These are phyloP conservation scores for Boloria euphrosyne DNA, from an alignment of 2,888 invertebrate species.

Conservation along the genomic window DNA sequence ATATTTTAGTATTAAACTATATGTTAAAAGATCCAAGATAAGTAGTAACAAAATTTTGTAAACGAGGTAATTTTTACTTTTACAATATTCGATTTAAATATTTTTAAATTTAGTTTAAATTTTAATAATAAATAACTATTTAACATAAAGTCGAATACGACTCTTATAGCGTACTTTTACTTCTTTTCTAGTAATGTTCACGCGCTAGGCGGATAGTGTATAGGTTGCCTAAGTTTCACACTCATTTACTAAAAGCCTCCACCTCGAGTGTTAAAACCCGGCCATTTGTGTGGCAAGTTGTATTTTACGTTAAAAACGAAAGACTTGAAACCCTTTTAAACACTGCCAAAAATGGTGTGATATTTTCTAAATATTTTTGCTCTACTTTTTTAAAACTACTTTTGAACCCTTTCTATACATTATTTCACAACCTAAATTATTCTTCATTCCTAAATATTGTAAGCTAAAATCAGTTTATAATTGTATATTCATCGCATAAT, in stretches of 20 bases:
- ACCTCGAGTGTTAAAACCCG: conserved; percentile 62
- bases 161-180: neutral
- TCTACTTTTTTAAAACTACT: neutral
- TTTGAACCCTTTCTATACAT: neutral
- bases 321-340: conserved; percentile 19
- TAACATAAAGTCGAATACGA: too few species aligned
- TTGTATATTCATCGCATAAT: too few species aligned
- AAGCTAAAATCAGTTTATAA: too few species aligned
- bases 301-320: conserved; percentile 29
- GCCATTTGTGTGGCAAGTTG: conserved; percentile 54
- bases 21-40: too few species aligned
- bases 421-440: too few species aligned
- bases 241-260: conserved; percentile 74
- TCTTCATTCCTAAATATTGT: too few species aligned
- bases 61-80: too few species aligned
- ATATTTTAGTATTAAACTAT: too few species aligned
- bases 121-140: too few species aligned
- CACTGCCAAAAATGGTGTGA: conserved; percentile 3
- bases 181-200: conserved; percentile 2
- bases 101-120: too few species aligned
- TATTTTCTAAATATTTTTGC: neutral
- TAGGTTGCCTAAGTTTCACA: conserved; percentile 51
- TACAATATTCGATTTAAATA: too few species aligned
- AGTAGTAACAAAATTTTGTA: too few species aligned
- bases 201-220: neutral